A percentile compares a stretch with the other conserved stretches of the same genome.
Evolutionary conservation across 2,888 invertebrate species (phyloP).

Genomic region (Caenorhabditis sp.): DNA sequence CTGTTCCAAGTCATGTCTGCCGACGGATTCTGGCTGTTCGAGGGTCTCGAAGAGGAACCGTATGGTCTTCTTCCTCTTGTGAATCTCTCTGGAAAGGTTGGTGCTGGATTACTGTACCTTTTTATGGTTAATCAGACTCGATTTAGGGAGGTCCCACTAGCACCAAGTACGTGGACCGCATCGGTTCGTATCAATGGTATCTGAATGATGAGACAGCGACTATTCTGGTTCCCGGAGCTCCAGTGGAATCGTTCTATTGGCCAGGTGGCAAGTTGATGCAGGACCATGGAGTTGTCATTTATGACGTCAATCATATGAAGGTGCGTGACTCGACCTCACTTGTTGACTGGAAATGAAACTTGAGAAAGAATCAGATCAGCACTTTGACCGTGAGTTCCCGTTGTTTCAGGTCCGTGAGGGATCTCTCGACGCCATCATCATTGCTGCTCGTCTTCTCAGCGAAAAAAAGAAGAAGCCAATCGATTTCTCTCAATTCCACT

Average conservation of each 20-base stretch:
- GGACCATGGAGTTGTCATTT: constrained; percentile 82
- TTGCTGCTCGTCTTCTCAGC: constrained; percentile 77
- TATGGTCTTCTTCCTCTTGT: constrained; percentile 81
- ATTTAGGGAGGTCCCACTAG: constrained; percentile 79
- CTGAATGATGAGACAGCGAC: constrained; percentile 81
- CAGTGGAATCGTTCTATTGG: constrained; percentile 80
- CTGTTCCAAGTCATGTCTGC: constrained; percentile 55
- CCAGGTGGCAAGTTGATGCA: constrained; percentile 81
- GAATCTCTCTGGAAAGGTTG: constrained; percentile 80
- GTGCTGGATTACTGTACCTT: no score
- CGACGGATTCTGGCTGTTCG: constrained; percentile 82
- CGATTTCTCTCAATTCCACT: constrained; percentile 82
- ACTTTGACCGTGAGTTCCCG: not conserved
- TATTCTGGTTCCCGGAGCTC: constrained; percentile 81
- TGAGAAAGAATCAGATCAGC: not conserved
- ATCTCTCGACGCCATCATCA: constrained; percentile 80
- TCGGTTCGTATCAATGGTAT: constrained; percentile 83
- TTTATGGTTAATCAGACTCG: no score
- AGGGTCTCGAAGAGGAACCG: constrained; percentile 81
- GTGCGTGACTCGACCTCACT: constrained; percentile 45
- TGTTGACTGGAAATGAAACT: constrained; percentile 47
- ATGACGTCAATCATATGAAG: constrained; percentile 82
- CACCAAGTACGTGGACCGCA: constrained; percentile 80
- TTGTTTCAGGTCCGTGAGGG: constrained; percentile 72
- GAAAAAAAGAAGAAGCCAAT: constrained; percentile 80